Base-by-base conservation (phyloP, 2,888 invertebrate genomes). In the Tetanocera ferruginea region DNA sequence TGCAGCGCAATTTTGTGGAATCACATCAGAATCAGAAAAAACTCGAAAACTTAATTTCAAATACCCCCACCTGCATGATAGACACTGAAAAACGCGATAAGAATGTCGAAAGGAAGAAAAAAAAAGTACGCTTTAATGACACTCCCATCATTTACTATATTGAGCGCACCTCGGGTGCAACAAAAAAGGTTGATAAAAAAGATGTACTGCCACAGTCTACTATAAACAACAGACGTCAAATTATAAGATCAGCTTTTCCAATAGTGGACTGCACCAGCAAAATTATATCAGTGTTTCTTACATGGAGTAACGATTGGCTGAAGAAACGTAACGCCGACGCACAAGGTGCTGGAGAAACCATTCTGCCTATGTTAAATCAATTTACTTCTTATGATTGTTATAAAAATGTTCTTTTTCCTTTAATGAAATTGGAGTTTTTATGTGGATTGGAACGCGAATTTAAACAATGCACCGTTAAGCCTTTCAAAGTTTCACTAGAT, bases 261-360 rank as follows among this genome's bases (percentile, higher is more conserved):
- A 79, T 84, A 19, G 71, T 86, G 3, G 87, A 87, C 43, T 80
- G 80, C 2, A 86, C 86, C 0, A 91, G 91, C 80, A 88, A 91
- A 62, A 91, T 92, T 11, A 87, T 93, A 34, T 88, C 91, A 80
- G 91, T 91, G 80, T 91, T 94, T 80, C 89, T 94, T 5, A 83
- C 76, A 2, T 95, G 94, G 95, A 92, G 93, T 83, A 92, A 94
- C 9, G 90, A 91, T 34, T 95, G 94, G 94, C 85, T 95, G 3
- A 87, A 91, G 77, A 92, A 93, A 82, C 92, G 93, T 14, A 89
- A 90, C 76, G 90, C 91, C 4, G 81, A 85, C 1, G 91, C 93
- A 34, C 87, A 92, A 66, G 91, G 91, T 0, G 90, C 91, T 34
- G 86, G 87, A 67, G 90, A 90, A 62, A 86, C 90, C 5, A 88